A percentile compares a stretch with the other conserved stretches of the same genome.
These are phyloP conservation scores for Eueremaeus valkanovi DNA, from an alignment of 2,888 invertebrate genomes.

Conservation along the genomic window DNA sequence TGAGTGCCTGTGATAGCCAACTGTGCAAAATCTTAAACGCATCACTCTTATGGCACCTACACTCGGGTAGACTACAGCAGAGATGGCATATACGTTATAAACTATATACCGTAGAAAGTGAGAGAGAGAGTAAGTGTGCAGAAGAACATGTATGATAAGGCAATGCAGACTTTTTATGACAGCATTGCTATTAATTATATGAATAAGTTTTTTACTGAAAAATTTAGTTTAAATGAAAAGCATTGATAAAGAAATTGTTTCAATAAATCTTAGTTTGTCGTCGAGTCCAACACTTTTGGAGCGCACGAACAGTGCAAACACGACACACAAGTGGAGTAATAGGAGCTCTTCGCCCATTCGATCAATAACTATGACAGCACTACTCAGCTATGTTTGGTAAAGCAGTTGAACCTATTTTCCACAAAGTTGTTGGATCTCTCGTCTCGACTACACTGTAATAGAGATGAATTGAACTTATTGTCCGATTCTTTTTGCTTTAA, in stretches of 20 bases:
- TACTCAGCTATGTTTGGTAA: neutral
- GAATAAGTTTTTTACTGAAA: neutral
- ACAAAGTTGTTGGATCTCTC: neutral
- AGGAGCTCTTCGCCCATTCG: conserved; percentile 1
- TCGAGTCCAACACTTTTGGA: neutral
- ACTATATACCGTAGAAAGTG: neutral
- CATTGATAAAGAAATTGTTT: neutral
- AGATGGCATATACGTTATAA: neutral
- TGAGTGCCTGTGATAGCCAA: neutral
- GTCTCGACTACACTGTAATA: neutral
- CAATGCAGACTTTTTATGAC: neutral
- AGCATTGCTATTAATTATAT: neutral
- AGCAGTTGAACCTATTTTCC: neutral
- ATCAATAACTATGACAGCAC: conserved; percentile 18
- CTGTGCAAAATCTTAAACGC: neutral
- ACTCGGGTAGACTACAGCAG: neutral
- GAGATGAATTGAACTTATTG: neutral
- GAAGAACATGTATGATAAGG: neutral
- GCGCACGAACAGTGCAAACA: neutral
- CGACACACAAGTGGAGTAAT: neutral
- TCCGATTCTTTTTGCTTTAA: neutral
- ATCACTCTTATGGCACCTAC: too few species aligned
- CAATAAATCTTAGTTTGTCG: conserved; percentile 16
- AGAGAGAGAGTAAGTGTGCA: neutral
- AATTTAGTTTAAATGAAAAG: neutral